These are phyloP conservation scores for Montipora sp. DNA, from an alignment of 64 coral and sea anemone genomes.

Conservation along the genomic window DNA sequence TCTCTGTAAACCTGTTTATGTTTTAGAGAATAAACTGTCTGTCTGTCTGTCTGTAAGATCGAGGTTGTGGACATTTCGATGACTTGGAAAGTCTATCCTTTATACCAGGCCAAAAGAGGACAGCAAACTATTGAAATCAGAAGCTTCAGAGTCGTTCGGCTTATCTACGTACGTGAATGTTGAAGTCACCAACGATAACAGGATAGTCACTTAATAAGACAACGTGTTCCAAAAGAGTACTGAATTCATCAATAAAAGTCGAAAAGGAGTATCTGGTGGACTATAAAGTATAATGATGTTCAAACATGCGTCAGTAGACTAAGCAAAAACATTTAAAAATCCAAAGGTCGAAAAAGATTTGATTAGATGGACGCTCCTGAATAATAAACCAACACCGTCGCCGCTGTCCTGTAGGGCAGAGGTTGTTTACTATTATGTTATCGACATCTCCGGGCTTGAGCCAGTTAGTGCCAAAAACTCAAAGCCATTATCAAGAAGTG, in stretches of 20 bases:
- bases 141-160: background rate
- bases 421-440: too few relatives aligned
- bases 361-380: too few relatives aligned
- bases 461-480: too few relatives aligned
- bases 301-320: background rate
- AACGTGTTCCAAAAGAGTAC: background rate
- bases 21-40: too few relatives aligned
- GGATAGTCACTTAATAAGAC: background rate
- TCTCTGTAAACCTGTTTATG: too few relatives aligned
- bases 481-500: too few relatives aligned
- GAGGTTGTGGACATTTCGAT: background rate
- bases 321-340: background rate
- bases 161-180: background rate
- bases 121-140: background rate
- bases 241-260: slow-evolving; percentile 1
- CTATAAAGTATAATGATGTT: background rate
- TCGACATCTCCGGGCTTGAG: too few relatives aligned
- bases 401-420: too few relatives aligned
- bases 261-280: background rate
- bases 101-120: background rate
- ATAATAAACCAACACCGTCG: too few relatives aligned
- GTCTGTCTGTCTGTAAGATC: too few relatives aligned
- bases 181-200: background rate
- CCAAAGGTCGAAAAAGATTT: too few relatives aligned
- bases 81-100: background rate